A percentile compares a stretch with the other conserved stretches of the same genome.
phyloP scores from a whole-genome alignment of 2,113 vertebrate genomes.

The Laticauda colubrina region DNA sequence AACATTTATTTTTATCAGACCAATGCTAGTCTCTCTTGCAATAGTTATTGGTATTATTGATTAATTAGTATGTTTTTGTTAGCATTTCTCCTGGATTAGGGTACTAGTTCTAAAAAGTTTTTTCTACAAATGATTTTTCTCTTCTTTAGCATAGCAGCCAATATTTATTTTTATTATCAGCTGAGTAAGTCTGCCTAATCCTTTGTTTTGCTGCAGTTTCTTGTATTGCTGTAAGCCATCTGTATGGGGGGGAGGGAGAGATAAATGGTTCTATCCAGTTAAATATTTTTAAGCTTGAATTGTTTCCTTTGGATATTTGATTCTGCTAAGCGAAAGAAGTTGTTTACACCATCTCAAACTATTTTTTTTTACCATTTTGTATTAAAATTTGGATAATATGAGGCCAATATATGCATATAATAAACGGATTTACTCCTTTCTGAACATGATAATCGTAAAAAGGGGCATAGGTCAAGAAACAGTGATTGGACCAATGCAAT shows the following conservation, averaged over 20 bases:
- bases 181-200: background rate
- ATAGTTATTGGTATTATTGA: background rate
- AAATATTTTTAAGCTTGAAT: background rate
- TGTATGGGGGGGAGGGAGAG: no score
- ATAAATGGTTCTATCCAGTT: background rate
- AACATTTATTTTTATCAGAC: background rate
- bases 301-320: background rate
- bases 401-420: background rate
- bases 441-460: rapidly evolving
- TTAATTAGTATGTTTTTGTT: background rate
- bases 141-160: background rate
- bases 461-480: background rate
- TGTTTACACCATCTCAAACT: background rate
- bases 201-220: background rate
- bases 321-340: background rate
- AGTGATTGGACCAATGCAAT: no score
- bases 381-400: background rate
- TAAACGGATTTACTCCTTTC: background rate
- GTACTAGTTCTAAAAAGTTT: background rate
- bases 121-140: background rate
- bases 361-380: background rate
- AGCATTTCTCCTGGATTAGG: background rate
- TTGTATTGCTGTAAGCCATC: background rate
- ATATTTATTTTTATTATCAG: background rate
- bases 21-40: background rate